Conservation (phyloP, 1,140 invertebrate genomes). For the Apis florea region DNA sequence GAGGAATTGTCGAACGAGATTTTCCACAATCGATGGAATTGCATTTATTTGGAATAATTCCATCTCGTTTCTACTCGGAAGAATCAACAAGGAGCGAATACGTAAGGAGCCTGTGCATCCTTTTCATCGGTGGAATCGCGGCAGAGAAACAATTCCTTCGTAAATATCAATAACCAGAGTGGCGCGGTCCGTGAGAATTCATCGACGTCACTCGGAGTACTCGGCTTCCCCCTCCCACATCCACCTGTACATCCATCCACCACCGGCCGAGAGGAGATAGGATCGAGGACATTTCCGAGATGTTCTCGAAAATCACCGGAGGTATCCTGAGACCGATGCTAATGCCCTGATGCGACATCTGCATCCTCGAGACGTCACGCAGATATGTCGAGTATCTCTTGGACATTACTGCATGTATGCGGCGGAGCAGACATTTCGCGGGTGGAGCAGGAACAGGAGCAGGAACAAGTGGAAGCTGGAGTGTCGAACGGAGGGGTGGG, state of each 20-base stretch:
- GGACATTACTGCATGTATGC: conserved; percentile 51
- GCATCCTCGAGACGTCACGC: conserved; percentile 42
- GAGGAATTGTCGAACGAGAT: too few species aligned
- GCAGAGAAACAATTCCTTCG: neutral
- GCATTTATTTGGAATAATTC: too few species aligned
- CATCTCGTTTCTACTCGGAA: neutral
- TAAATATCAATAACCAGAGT: conserved; percentile 24
- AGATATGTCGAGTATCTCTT: conserved; percentile 53
- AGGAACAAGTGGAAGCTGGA: neutral
- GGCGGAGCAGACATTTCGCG: conserved; percentile 45
- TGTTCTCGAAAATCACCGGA: conserved; percentile 54
- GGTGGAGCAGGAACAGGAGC: conserved; percentile 5
- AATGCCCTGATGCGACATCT: conserved; percentile 65
- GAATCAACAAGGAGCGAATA: neutral
- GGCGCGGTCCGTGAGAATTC: neutral
- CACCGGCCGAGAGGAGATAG: conserved; percentile 13
- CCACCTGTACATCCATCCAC: too few species aligned
- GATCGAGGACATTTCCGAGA: conserved; percentile 48
- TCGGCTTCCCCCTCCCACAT: neutral
- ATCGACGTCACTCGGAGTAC: neutral
- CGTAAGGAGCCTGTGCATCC: too few species aligned
- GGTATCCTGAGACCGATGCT: conserved; percentile 51
- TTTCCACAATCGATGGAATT: neutral
- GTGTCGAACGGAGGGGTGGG: neutral
- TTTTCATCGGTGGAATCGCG: neutral